Evolutionary conservation across 1,140 invertebrate genomes (phyloP).

Genomic region (Drosophila punjabiensis): DNA sequence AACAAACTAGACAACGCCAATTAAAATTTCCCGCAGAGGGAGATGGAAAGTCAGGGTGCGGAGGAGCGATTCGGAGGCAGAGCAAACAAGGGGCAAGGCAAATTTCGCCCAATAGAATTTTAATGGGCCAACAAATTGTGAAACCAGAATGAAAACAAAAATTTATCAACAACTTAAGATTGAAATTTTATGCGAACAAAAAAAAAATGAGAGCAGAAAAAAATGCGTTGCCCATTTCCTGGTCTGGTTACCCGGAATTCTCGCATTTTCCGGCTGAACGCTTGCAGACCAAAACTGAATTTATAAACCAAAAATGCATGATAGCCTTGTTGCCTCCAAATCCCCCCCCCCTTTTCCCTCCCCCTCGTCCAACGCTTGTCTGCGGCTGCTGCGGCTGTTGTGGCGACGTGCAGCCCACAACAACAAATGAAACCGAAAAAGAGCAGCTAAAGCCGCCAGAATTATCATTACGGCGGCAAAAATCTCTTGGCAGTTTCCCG

Average conservation of each 20-base stretch:
- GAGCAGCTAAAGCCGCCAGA: conserved; percentile 36
- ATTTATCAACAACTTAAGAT: conserved; percentile 32
- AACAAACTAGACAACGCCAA: conserved; percentile 64
- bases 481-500: conserved; percentile 43
- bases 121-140: conserved; percentile 40
- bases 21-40: conserved; percentile 50
- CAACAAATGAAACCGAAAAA: conserved; percentile 26
- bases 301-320: conserved; percentile 75
- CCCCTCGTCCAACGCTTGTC: conserved; percentile 37
- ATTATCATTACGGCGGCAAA: conserved; percentile 57
- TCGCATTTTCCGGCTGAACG: conserved; percentile 70
- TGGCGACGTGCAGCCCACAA: conserved; percentile 30
- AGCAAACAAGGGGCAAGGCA: conserved; percentile 24
- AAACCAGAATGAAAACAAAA: conserved; percentile 23
- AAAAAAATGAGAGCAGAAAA: conserved; percentile 14
- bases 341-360: no score
- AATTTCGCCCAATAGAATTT: conserved; percentile 37
- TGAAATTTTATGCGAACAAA: conserved; percentile 24
- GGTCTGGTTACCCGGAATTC: conserved; percentile 25
- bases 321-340: conserved; percentile 32
- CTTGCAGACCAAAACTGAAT: conserved; percentile 69
- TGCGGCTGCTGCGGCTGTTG: conserved; percentile 60
- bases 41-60: no score
- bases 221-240: conserved; percentile 41
- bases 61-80: not conserved